Evolutionary conservation across 2,797 vertebrate genomes (phyloP).

Genomic region (Cynopterus sphinx): DNA sequence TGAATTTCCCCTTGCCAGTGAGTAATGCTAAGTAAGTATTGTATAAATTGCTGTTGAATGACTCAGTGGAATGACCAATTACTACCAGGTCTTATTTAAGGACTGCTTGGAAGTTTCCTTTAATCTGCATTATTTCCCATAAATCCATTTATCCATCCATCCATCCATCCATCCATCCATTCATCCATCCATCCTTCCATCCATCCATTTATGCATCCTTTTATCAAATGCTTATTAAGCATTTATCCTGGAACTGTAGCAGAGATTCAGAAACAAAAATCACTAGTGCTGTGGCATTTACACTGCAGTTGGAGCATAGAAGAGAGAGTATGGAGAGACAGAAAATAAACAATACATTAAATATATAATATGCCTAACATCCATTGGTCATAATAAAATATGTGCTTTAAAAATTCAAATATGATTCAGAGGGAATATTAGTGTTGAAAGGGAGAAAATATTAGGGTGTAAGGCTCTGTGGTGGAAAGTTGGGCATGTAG

Average conservation of each 20-base stretch:
- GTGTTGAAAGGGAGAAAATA: neutral
- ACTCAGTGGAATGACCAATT: neutral
- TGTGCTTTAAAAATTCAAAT: neutral
- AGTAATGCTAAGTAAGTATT: neutral
- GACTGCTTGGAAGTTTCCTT: neutral
- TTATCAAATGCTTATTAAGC: neutral
- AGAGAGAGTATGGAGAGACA: neutral
- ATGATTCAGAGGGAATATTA: neutral
- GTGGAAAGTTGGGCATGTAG: neutral
- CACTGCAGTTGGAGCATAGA: neutral
- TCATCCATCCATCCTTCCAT: neutral
- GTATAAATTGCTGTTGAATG: neutral
- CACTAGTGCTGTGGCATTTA: neutral
- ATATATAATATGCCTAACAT: neutral
- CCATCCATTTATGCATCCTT: neutral
- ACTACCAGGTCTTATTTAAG: neutral
- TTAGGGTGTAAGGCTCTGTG: neutral
- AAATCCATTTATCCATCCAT: neutral
- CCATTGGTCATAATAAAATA: neutral
- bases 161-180: too few species aligned
- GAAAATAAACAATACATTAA: neutral
- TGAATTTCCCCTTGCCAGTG: accelerated
- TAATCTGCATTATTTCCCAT: neutral
- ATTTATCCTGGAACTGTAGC: neutral
- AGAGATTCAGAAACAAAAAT: neutral